Evolutionary conservation across 1,140 invertebrate genomes (phyloP).

Genomic region (Heliconius congener): DNA sequence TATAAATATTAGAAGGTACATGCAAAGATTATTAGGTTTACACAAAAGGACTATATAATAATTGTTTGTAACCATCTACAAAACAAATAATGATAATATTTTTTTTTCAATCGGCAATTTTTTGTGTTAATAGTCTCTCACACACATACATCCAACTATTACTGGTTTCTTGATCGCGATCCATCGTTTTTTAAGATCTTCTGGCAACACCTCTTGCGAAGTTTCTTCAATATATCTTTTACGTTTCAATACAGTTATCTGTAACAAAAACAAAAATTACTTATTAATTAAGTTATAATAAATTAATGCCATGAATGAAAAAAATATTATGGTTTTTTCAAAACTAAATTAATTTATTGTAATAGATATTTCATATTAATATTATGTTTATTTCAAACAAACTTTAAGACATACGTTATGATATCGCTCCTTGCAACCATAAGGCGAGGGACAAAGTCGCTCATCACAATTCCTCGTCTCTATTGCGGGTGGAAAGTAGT

Average conservation of each 20-base stretch:
- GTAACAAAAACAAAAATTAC: slow-evolving; percentile 32
- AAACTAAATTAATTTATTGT: neutral
- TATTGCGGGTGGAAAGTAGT: slow-evolving; percentile 52
- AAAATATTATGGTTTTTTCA: neutral
- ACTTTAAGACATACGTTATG: slow-evolving; percentile 53
- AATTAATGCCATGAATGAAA: neutral
- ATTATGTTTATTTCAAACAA: neutral
- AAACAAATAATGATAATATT: neutral
- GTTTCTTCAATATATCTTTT: slow-evolving; percentile 41
- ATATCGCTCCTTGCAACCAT: slow-evolving; percentile 49
- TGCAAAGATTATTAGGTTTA: neutral
- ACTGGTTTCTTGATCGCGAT: slow-evolving; percentile 53
- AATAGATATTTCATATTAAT: neutral
- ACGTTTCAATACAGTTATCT: slow-evolving; percentile 63
- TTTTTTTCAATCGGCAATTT: neutral
- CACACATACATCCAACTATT: slow-evolving; percentile 58
- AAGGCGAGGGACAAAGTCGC: slow-evolving; percentile 48
- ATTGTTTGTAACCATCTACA: neutral
- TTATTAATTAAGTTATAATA: neutral
- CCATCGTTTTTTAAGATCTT: slow-evolving; percentile 55
- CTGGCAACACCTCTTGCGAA: slow-evolving; percentile 50
- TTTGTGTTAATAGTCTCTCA: slow-evolving; percentile 41
- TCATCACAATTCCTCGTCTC: slow-evolving; percentile 55
- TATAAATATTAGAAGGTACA: neutral
- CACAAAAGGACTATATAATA: neutral